phyloP scores from a whole-genome alignment of 2,888 invertebrate genomes.

The Branchellion lobata region DNA sequence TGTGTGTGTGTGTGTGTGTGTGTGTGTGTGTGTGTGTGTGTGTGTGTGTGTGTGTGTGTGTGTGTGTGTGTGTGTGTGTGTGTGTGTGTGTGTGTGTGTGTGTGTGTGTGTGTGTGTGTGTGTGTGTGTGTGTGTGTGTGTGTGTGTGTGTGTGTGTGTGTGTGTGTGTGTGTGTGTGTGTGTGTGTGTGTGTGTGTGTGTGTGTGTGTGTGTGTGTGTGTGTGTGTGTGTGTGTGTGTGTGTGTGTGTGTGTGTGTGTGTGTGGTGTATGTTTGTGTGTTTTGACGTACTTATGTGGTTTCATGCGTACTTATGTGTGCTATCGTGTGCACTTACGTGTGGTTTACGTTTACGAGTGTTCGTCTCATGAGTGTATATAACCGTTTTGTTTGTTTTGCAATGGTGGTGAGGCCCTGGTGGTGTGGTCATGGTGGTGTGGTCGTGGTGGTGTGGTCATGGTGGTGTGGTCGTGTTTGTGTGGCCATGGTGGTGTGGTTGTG shows the following conservation, averaged over 20 bases:
- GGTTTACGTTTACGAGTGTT: too few species aligned
- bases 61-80: not conserved
- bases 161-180: conserved; percentile 27
- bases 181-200: conserved; percentile 29
- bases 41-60: conserved; percentile 14
- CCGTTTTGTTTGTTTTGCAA: too few species aligned
- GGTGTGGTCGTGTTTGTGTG: too few species aligned
- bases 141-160: conserved; percentile 27
- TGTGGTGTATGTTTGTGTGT: conserved; percentile 36
- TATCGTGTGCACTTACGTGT: not conserved
- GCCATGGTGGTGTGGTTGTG: too few species aligned
- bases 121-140: conserved; percentile 27
- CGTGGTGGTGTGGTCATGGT: too few species aligned
- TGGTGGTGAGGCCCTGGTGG: too few species aligned
- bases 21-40: conserved; percentile 37
- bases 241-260: conserved; percentile 37
- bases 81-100: conserved; percentile 14
- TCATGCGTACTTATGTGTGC: not conserved
- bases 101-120: conserved; percentile 27
- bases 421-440: too few species aligned
- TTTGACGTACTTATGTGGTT: not conserved
- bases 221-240: conserved; percentile 17
- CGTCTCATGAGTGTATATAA: too few species aligned
- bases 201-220: conserved; percentile 18
- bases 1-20: conserved; percentile 34